Evolutionary conservation across 2,113 vertebrate genomes (phyloP).

Genomic region (Notiomystis cincta): DNA sequence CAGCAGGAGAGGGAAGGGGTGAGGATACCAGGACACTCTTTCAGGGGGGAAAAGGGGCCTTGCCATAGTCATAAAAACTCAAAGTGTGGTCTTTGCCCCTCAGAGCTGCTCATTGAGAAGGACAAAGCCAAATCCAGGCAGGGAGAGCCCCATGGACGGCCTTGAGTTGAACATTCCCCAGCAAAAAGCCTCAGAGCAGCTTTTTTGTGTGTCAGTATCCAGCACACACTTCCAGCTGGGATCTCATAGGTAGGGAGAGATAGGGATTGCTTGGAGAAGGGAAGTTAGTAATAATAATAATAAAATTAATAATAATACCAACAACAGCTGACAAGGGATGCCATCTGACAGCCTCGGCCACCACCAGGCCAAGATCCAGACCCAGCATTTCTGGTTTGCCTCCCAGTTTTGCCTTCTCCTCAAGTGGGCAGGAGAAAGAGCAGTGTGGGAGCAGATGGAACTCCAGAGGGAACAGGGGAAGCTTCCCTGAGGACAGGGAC

Average conservation of each 20-base stretch:
- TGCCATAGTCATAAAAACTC: neutral
- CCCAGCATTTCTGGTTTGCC: neutral
- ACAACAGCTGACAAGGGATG: accelerated
- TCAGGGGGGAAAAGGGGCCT: neutral
- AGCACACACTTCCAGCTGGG: no score
- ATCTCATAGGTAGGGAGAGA: no score
- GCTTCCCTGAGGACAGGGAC: neutral
- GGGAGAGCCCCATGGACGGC: neutral
- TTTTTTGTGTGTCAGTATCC: no score
- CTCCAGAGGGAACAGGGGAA: neutral
- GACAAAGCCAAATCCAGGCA: neutral
- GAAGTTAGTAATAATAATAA: no score
- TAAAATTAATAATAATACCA: no score
- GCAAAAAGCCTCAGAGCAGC: neutral
- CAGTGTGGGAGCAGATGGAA: neutral
- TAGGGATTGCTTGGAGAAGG: no score
- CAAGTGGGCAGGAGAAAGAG: neutral
- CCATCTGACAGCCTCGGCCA: neutral
- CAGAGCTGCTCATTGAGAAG: neutral
- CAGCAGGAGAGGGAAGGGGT: neutral
- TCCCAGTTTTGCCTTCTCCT: neutral
- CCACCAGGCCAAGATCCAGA: neutral
- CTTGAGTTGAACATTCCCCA: neutral
- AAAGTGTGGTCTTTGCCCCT: neutral
- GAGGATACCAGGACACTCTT: neutral